phyloP scores from a whole-genome alignment of 2,888 invertebrate species.

The Pogonocherus hispidulus region DNA sequence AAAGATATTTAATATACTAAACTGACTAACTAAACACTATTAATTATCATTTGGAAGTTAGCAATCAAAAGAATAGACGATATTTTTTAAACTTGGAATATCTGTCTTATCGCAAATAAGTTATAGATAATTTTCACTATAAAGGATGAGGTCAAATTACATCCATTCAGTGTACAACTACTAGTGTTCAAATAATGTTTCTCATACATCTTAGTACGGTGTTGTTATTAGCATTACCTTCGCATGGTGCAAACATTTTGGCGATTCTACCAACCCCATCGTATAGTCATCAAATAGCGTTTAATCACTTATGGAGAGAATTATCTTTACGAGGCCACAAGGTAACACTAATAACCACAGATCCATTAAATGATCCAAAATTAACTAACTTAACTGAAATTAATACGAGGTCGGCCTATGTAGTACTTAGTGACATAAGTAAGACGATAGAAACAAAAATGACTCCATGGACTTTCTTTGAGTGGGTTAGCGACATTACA shows the following conservation, averaged over 20 bases:
- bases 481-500: background rate
- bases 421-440: background rate
- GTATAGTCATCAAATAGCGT: conserved; percentile 12
- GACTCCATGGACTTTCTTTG: background rate
- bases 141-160: no score
- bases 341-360: conserved; percentile 6
- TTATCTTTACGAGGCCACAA: conserved; percentile 21
- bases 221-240: background rate
- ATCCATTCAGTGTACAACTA: no score
- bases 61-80: no score
- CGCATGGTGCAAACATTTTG: background rate
- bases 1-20: no score
- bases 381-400: conserved; percentile 44
- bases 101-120: no score
- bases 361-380: conserved; percentile 5
- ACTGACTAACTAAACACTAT: no score
- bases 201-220: background rate
- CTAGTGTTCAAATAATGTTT: no score
- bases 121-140: no score
- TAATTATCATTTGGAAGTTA: no score
- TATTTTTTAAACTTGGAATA: no score
- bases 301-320: conserved; percentile 1
- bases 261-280: conserved; percentile 5
- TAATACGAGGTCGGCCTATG: background rate
- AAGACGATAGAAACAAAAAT: background rate